Evolutionary conservation across 1,140 invertebrate genomes (phyloP), one percentile per base, ranked within the genome.

Genomic region (Diabrotica undecimpunctata): DNA sequence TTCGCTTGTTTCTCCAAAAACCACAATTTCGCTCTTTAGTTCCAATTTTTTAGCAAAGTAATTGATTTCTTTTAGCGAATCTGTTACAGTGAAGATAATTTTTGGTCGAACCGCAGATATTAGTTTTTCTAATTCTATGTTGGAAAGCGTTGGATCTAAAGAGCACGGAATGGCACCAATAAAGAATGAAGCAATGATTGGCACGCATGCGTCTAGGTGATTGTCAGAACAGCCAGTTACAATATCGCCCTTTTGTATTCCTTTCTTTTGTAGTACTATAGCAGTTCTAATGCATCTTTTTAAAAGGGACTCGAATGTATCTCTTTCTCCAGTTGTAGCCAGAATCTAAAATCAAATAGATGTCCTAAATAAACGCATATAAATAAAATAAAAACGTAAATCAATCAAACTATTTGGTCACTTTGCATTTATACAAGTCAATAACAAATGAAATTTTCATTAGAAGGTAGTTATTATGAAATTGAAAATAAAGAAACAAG

Each of bases 151-250:
- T 0, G 72, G 72, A 58, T 74, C 72, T 2, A 72, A 41, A 11
- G 69, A 62, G 9, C 69, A 61, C 37, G 66, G 37, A 56, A 37
- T 62, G 8, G 75, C 60, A 7, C 77, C 78, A 9, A 76, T 62
- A 54, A 73, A 77, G 9, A 73, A 62, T 4, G 72, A 66, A 5
- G 79, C 78, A 8, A 79, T 74, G 10, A 74, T 70, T 6, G 79
- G 78, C 39, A 80, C 74, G 5, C 62, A 38, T 5, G 74, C 37
- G 52, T 81, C 72, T 7, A 78, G 38, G 61, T 79, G 74, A 50
- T 79, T 81, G 0, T 74, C 66, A 11, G 73, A 74, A 69, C 78
- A 76, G 3, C 79, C 58, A 0, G 75, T 69, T n/a, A 81, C 72
- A 5, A 78, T 73, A 53, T 81, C 77, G n/a, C 74, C 77, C 5